A percentile compares a stretch with the other conserved stretches of the same genome.
Conservation (phyloP, 2,888 invertebrate species). For the Siphonodentalium dalli region DNA sequence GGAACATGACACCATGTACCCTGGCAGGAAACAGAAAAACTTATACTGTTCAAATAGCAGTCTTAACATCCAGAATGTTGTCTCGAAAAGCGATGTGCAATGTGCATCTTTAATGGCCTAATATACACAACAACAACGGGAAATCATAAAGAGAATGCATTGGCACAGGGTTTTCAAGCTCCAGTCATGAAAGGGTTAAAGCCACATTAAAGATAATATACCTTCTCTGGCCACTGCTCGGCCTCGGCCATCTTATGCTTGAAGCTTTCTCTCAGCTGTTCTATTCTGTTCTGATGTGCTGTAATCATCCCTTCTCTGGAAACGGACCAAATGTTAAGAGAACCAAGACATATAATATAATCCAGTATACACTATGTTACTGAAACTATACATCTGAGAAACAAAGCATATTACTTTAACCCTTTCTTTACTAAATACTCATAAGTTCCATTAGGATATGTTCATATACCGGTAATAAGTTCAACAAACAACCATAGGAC, state of each 20-base stretch:
- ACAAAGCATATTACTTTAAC: too few relatives aligned
- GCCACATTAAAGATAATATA: slow-evolving; percentile 21
- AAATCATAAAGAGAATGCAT: background rate
- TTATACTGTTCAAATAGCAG: too few relatives aligned
- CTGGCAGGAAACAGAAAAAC: slow-evolving; percentile 6
- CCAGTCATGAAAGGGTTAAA: background rate
- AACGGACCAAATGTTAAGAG: slow-evolving; percentile 7
- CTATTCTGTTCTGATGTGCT: slow-evolving; percentile 62
- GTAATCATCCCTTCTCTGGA: slow-evolving; percentile 59
- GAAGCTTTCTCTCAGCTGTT: slow-evolving; percentile 60
- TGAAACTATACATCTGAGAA: too few relatives aligned
- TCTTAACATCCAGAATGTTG: background rate
- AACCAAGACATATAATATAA: background rate
- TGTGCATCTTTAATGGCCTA: background rate
- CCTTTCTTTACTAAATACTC: too few relatives aligned
- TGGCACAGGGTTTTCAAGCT: background rate
- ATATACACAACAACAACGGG: background rate
- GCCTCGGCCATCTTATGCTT: slow-evolving; percentile 56
- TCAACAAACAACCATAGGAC: too few relatives aligned
- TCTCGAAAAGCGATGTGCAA: too few relatives aligned
- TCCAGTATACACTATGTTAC: background rate
- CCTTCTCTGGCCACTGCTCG: slow-evolving; percentile 61
- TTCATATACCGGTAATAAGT: too few relatives aligned
- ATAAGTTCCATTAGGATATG: too few relatives aligned
- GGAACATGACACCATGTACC: too few relatives aligned